phyloP scores from a whole-genome alignment of 2,113 vertebrate genomes.

The Pandion haliaetus region DNA sequence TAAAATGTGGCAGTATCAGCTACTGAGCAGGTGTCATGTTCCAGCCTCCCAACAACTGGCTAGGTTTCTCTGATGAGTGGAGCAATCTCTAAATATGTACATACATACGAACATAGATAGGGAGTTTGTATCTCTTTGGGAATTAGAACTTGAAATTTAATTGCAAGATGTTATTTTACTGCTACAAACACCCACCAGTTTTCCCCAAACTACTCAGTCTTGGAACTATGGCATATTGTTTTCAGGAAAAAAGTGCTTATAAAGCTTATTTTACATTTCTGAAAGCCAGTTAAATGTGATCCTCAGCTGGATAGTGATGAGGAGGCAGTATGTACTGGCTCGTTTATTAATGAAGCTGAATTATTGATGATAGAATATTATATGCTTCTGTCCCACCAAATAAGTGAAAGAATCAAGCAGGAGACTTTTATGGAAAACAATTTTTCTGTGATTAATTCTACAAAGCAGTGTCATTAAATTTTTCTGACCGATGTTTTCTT shows the following conservation, averaged over 20 bases:
- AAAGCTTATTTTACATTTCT: background rate
- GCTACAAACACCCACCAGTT: conserved; percentile 17
- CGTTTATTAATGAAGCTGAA: background rate
- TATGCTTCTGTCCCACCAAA: background rate
- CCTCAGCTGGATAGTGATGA: background rate
- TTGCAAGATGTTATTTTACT: background rate
- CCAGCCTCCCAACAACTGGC: background rate
- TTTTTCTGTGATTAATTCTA: background rate
- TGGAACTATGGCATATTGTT: conserved; percentile 29
- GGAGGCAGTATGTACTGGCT: background rate
- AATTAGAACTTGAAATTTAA: background rate
- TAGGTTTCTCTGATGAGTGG: background rate
- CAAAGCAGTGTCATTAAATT: background rate
- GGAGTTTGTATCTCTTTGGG: background rate
- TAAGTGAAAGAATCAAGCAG: background rate
- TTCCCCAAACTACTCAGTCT: background rate
- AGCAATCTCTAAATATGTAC: background rate
- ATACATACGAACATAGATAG: background rate
- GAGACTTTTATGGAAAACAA: background rate
- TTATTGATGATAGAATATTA: background rate
- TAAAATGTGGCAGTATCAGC: background rate
- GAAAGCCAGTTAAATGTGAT: background rate
- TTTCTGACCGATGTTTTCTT: background rate
- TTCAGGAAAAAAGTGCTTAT: background rate
- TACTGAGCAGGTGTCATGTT: background rate